phyloP scores from a whole-genome alignment of 1,140 invertebrate genomes.

The Globodera ellingtonae region DNA sequence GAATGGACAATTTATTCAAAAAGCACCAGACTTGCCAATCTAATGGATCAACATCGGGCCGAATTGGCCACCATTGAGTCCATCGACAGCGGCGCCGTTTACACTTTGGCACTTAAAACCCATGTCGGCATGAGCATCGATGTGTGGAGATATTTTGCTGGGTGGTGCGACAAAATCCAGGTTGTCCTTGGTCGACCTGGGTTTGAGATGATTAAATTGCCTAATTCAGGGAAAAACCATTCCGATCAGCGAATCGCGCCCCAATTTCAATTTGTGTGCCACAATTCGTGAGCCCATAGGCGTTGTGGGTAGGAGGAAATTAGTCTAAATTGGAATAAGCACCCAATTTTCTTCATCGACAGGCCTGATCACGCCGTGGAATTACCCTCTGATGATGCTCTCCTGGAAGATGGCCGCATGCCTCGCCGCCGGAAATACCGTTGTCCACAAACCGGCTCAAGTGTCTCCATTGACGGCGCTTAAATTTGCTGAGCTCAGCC shows the following conservation, averaged over 20 bases:
- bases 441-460: slow-evolving; percentile 77
- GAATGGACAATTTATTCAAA: not conserved
- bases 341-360: not conserved
- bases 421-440: slow-evolving; percentile 68
- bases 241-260: slow-evolving; percentile 78
- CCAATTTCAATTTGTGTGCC: slow-evolving; percentile 74
- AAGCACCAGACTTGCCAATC: slow-evolving; percentile 71
- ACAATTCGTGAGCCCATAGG: slow-evolving; percentile 93
- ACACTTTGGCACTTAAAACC: slow-evolving; percentile 70
- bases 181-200: not conserved
- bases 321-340: slow-evolving; percentile 63
- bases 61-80: slow-evolving; percentile 76
- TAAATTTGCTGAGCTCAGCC: slow-evolving; percentile 74
- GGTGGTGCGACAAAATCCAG: slow-evolving; percentile 54
- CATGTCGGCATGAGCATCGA: slow-evolving; percentile 74
- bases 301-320: slow-evolving; percentile 82
- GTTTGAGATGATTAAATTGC: not conserved
- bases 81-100: slow-evolving; percentile 85
- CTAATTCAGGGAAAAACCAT: slow-evolving; percentile 76
- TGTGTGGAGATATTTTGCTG: slow-evolving; percentile 52
- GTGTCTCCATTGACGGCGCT: slow-evolving; percentile 88
- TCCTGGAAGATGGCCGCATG: slow-evolving; percentile 92
- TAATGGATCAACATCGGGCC: slow-evolving; percentile 75
- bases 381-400: slow-evolving; percentile 92
- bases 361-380: slow-evolving; percentile 86